These are phyloP conservation scores for Dicrurus megarhynchus DNA, from an alignment of 2,113 vertebrate genomes.

Conservation along the genomic window DNA sequence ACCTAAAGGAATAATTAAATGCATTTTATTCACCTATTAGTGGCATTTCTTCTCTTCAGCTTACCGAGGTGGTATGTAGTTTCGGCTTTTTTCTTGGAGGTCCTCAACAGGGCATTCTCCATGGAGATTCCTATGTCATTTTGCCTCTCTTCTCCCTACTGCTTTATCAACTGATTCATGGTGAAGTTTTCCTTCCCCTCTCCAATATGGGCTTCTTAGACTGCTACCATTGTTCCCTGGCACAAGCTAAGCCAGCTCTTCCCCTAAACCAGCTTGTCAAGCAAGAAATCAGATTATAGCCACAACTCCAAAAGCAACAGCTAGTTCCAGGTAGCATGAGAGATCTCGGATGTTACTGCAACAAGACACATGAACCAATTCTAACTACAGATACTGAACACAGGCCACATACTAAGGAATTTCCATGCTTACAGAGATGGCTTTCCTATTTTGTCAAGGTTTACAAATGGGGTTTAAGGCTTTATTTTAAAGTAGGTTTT, in stretches of 20 bases:
- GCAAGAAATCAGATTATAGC: not conserved
- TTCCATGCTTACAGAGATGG: rapidly evolving
- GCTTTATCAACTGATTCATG: not conserved
- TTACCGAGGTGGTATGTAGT: not conserved
- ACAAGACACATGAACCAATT: not conserved
- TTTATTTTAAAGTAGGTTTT: not conserved
- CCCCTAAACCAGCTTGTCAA: not conserved
- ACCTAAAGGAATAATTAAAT: not conserved
- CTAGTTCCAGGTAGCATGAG: not conserved
- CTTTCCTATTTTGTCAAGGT: not conserved
- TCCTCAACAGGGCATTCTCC: not conserved
- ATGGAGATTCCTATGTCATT: not conserved
- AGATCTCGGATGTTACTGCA: not conserved
- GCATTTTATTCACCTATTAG: not conserved
- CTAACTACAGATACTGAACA: not conserved
- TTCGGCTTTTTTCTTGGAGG: not conserved
- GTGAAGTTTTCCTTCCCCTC: not conserved
- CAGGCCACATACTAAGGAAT: not conserved
- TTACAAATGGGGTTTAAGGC: not conserved
- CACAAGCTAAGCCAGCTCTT: not conserved
- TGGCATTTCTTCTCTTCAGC: not conserved
- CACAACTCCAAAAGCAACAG: not conserved
- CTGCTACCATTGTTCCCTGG: not conserved
- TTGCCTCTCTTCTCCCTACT: not conserved
- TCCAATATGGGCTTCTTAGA: not conserved